A percentile compares a stretch with the other conserved stretches of the same genome.
phyloP scores from a whole-genome alignment of 2,797 vertebrate species.

The Spinus pinus region DNA sequence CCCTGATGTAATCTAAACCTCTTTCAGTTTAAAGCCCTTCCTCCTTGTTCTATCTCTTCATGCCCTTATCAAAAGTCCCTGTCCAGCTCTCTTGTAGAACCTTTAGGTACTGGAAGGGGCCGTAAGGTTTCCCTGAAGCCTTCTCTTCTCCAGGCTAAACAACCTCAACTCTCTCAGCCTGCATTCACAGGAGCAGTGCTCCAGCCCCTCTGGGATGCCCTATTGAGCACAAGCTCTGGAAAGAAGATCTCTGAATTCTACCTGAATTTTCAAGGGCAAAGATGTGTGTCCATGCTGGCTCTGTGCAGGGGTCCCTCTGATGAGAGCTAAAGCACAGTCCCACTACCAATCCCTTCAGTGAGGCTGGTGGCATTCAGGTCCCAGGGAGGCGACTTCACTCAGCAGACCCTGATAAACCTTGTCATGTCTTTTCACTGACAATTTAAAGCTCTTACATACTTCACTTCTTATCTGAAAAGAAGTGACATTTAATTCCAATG shows the following conservation, averaged over 20 bases:
- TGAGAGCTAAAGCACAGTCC: background rate
- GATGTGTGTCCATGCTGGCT: fast-evolving
- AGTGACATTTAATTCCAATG: background rate
- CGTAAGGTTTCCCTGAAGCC: background rate
- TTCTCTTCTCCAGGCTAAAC: background rate
- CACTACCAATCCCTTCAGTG: fast-evolving
- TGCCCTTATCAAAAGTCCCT: background rate
- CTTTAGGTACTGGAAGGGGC: background rate
- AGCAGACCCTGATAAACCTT: background rate
- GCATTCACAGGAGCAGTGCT: background rate
- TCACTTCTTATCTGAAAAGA: background rate
- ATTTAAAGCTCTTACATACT: background rate
- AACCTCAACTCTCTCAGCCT: background rate
- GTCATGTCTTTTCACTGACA: background rate
- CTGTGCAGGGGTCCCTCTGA: background rate
- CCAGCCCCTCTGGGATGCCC: background rate
- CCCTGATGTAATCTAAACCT: background rate
- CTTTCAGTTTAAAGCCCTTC: background rate
- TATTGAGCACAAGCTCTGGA: fast-evolving
- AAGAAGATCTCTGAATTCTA: background rate
- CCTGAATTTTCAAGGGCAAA: background rate
- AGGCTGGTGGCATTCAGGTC: background rate
- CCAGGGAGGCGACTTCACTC: background rate
- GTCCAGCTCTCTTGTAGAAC: background rate
- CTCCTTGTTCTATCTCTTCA: background rate